Evolutionary conservation across 2,797 vertebrate species (phyloP), one percentile per base, ranked within the genome.

Genomic region (Carcharodon carcharias): DNA sequence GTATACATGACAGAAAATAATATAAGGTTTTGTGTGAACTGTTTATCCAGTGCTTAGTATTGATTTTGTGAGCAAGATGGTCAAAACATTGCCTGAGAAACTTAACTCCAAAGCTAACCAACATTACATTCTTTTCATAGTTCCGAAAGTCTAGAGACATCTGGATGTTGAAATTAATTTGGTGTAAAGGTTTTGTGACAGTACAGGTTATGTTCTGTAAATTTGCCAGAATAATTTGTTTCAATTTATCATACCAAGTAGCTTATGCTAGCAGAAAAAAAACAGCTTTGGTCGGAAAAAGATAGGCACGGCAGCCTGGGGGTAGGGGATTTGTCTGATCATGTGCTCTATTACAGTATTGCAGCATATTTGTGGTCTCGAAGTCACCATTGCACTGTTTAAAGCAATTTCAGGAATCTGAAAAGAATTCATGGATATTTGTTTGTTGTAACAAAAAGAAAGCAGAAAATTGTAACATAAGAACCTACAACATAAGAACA

Each of bases 61-160:
- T 95, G 31, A 73, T 77, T 77, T 31, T 77, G 45, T n/a, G 67
- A 77, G 45, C 50, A 56, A 21, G 73, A 73, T 77, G 69, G 40
- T 77, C 94, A 95, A 73, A 77, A 77, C 45, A 56, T 54, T n/a
- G 50, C 45, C 50, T 95, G 67, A 3, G 94, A 95, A 95, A 95
- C 54, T 58, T 95, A 69, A 95, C 31, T 95, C 69, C 67, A 56
- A 77, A 95, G 69, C 94, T 95, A 95, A 95, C 69, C 54, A 95
- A 56, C 5, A 50, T 77, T 28, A 35, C 45, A 95, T 95, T 95
- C 94, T 95, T 95, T 77, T 58, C 71, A 77, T 73, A 95, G 69
- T 77, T 58, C 45, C 11, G 3, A 31, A 95, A 95, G 65, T 28
- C 26, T 35, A 54, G 11, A 50, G 45, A 67, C 67, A 95, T 50